Evolutionary conservation across 2,888 invertebrate species (phyloP).

Genomic region (Micoletzkya japonica): DNA sequence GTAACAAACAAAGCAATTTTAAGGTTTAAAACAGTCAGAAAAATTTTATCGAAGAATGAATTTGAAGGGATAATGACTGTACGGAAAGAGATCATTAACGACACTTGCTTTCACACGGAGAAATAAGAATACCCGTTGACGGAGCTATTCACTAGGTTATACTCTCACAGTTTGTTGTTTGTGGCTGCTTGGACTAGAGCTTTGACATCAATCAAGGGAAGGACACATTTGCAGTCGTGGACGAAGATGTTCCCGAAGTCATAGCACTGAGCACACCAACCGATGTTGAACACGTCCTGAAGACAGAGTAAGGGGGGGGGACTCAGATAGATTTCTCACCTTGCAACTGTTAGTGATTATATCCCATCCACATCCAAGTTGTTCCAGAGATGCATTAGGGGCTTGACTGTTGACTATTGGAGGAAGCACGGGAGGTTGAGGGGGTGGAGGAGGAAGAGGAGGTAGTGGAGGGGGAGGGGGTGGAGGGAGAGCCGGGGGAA

Average conservation of each 20-base stretch:
- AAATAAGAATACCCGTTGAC: too few species aligned
- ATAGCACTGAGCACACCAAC: constrained; percentile 54
- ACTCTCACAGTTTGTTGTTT: too few species aligned
- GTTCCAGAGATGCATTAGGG: constrained; percentile 43
- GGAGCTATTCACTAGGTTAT: too few species aligned
- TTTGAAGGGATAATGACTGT: too few species aligned
- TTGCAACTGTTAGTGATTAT: constrained; percentile 57
- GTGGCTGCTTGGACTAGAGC: too few species aligned
- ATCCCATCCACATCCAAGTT: constrained; percentile 59
- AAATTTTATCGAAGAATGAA: too few species aligned
- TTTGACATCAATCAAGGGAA: constrained; percentile 32
- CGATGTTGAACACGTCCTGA: constrained; percentile 31
- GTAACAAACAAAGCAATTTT: too few species aligned
- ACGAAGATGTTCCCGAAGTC: constrained; percentile 60
- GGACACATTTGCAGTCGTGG: constrained; percentile 59
- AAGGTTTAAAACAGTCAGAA: too few species aligned
- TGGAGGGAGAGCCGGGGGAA: neutral
- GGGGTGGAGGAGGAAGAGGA: neutral
- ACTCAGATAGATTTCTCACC: constrained; percentile 29
- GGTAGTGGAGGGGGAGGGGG: neutral
- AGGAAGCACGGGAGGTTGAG: neutral
- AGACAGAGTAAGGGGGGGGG: neutral
- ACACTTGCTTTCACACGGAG: too few species aligned
- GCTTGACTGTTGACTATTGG: constrained; percentile 20
- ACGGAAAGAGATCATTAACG: too few species aligned